These are phyloP conservation scores for Cardiocondyla obscurior DNA, from an alignment of 1,140 invertebrate species.

Conservation along the genomic window DNA sequence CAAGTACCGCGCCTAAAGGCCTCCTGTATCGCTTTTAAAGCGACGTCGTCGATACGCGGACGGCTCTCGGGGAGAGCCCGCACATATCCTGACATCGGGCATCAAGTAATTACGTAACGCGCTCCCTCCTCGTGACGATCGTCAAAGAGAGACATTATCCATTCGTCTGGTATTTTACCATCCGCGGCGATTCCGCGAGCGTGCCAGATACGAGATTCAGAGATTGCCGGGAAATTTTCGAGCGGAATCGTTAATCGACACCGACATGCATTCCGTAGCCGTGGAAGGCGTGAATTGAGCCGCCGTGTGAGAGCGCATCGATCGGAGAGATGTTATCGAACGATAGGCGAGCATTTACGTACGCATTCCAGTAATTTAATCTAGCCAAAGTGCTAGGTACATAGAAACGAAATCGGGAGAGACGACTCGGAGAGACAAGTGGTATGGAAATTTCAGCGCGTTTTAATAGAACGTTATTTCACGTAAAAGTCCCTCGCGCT, in stretches of 20 bases:
- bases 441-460: not conserved
- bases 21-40: conserved; percentile 57
- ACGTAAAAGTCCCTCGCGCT: not conserved
- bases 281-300: not conserved
- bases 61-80: not conserved
- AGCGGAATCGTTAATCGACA: conserved; percentile 16
- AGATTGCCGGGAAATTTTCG: conserved; percentile 21
- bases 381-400: conserved; percentile 24
- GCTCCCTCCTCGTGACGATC: not conserved
- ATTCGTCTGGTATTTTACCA: conserved; percentile 38
- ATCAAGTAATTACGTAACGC: conserved; percentile 70
- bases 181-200: not conserved
- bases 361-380: conserved; percentile 47
- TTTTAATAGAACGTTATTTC: conserved; percentile 3
- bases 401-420: conserved; percentile 25
- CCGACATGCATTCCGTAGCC: not conserved
- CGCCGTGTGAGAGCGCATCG: not conserved
- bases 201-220: not conserved
- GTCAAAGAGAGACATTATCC: conserved; percentile 50
- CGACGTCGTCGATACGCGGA: conserved; percentile 2
- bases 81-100: conserved; percentile 31
- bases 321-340: conserved; percentile 7
- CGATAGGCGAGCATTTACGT: conserved; percentile 15
- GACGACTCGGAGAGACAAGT: not conserved
- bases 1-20: conserved; percentile 51